Evolutionary conservation across 2,888 invertebrate genomes (phyloP).

Genomic region (Melieria picta): DNA sequence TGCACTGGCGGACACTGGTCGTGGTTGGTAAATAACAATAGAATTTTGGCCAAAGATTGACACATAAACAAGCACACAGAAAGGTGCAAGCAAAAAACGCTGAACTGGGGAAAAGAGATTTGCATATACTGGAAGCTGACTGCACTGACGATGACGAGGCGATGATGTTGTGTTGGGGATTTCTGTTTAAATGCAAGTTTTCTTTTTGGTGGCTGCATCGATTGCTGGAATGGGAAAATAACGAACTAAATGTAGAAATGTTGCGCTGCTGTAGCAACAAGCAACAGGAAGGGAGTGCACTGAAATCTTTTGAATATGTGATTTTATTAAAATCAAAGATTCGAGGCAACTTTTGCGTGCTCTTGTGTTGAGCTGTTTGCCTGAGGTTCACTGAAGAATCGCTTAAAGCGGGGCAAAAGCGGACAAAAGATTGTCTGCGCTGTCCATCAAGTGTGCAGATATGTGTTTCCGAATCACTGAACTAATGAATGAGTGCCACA

Average conservation of each 20-base stretch:
- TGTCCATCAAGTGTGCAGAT: slow-evolving; percentile 64
- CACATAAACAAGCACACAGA: slow-evolving; percentile 37
- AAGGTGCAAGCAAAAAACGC: slow-evolving; percentile 46
- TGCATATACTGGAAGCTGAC: no score
- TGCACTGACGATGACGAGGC: no score
- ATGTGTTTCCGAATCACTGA: slow-evolving; percentile 64
- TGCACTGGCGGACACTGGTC: no score
- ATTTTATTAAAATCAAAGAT: neutral
- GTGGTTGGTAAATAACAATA: slow-evolving; percentile 23
- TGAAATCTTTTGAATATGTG: neutral
- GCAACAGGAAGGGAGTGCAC: neutral
- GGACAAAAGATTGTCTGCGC: slow-evolving; percentile 47
- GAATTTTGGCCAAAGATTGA: slow-evolving; percentile 27
- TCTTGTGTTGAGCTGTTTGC: neutral
- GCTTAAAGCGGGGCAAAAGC: slow-evolving; percentile 21
- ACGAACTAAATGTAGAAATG: slow-evolving; percentile 38
- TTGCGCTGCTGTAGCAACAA: slow-evolving; percentile 5
- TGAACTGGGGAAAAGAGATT: slow-evolving; percentile 51
- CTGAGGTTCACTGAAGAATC: neutral
- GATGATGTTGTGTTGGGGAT: no score
- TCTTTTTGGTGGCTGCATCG: no score
- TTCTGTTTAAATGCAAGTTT: no score
- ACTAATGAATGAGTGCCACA: slow-evolving; percentile 51
- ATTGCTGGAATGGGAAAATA: slow-evolving; percentile 26
- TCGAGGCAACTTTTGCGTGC: neutral